phyloP scores from a whole-genome alignment of 2,888 invertebrate genomes.

The Coelinius sp. region DNA sequence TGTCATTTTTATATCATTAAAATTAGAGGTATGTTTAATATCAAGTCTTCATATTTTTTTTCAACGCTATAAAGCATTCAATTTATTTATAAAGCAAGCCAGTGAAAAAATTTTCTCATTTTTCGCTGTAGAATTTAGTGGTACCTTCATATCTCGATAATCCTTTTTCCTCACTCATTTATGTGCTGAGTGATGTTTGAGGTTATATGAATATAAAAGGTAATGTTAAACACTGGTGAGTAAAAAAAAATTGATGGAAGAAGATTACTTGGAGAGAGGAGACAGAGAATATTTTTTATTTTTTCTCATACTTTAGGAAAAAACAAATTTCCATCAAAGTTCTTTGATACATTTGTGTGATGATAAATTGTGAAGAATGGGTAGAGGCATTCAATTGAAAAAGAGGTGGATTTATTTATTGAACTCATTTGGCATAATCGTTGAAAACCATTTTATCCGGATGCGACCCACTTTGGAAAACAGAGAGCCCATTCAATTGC shows the following conservation, averaged over 20 bases:
- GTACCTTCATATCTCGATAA: slow-evolving; percentile 15
- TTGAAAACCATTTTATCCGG: slow-evolving; percentile 18
- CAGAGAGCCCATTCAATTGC: slow-evolving; percentile 22
- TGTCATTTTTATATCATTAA: neutral
- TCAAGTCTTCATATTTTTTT: too few relatives aligned
- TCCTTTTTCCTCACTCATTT: slow-evolving; percentile 7
- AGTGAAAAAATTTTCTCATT: slow-evolving; percentile 8
- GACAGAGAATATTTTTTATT: too few relatives aligned
- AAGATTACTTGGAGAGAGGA: slow-evolving; percentile 10
- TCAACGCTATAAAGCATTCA: neutral
- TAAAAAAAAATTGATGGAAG: slow-evolving; percentile 28
- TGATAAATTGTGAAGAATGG: neutral
- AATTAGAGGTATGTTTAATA: too few relatives aligned
- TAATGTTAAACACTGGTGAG: neutral
- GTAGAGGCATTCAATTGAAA: neutral
- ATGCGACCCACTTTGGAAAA: slow-evolving; percentile 21
- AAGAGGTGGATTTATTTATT: slow-evolving; percentile 28
- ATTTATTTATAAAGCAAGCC: neutral
- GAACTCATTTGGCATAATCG: slow-evolving; percentile 29
- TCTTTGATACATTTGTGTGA: slow-evolving; percentile 27
- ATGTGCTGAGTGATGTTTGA: neutral
- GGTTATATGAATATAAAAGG: slow-evolving; percentile 7
- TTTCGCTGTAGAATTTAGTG: neutral
- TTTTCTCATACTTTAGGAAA: neutral
- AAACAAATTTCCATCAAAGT: neutral